Conservation (phyloP, 2,113 vertebrate genomes). For the Lampris megalopsis region DNA sequence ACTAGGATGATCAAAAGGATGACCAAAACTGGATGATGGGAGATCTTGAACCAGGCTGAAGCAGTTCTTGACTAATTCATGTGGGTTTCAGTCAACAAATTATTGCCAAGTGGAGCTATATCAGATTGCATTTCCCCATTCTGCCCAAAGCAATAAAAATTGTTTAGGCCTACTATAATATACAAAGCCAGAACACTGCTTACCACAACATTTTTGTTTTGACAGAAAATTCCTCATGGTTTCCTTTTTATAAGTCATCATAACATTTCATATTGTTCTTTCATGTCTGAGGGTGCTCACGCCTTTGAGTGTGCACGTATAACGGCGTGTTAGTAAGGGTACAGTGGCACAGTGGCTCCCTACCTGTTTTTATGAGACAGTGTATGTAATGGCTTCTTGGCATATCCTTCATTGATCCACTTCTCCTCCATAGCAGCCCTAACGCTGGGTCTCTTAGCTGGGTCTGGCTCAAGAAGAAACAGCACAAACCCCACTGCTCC, state of each 20-base stretch:
- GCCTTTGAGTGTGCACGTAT: not conserved
- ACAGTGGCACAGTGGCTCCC: not conserved
- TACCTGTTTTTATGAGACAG: constrained; percentile 83
- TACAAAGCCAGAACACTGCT: constrained; percentile 45
- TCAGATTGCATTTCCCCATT: constrained; percentile 68
- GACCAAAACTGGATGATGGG: constrained; percentile 11
- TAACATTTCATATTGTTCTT: constrained; percentile 41
- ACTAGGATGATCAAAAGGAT: not conserved
- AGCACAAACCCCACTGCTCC: constrained; percentile 84
- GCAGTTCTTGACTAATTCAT: constrained; percentile 25
- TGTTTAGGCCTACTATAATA: constrained; percentile 53
- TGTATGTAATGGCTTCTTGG: constrained; percentile 74
- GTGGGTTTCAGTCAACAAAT: constrained; percentile 48
- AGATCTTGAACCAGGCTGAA: constrained; percentile 14
- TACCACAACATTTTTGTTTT: constrained; percentile 65
- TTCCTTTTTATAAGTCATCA: constrained; percentile 27
- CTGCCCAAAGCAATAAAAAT: constrained; percentile 62
- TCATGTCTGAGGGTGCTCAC: not conserved
- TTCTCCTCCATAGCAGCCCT: constrained; percentile 85
- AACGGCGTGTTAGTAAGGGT: not conserved
- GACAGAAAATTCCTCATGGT: constrained; percentile 42
- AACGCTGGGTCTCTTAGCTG: constrained; percentile 80
- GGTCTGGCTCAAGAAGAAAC: constrained; percentile 86
- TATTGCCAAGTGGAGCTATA: constrained; percentile 40
- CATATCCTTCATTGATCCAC: constrained; percentile 84